Evolutionary conservation across 2,797 vertebrate species (phyloP), one percentile per base, ranked within the genome.

Genomic region (Pseudopleuronectes americanus): DNA sequence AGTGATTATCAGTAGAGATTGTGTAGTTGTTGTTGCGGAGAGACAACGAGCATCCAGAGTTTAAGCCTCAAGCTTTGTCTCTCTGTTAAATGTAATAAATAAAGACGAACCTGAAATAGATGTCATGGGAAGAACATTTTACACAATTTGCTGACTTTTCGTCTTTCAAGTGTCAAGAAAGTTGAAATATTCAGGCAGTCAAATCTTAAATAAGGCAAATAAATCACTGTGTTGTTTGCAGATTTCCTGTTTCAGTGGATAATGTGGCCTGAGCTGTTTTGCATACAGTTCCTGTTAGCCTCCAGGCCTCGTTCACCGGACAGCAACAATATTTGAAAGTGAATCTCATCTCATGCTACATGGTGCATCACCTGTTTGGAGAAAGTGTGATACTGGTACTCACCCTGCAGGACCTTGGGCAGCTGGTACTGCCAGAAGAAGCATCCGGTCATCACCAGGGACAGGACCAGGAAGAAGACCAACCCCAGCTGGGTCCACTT

Each of bases 361-460:
- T 33, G 36, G 10, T 38, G 36, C 36, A 12, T n/a, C 19, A 48
- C 19, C 47, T 48, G 41, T 21, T 14, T 13, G n/a, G 19, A 22
- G n/a, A 10, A 21, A 1, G 28, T 28, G 14, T 1, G 4, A n/a
- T n/a, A n/a, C 21, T 4, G 22, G 0, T 8, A 86, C 94, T 94
- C 87, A 97, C 96, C 92, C 14, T 87, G 66, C 47, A 90, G 85
- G 72, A 91, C 21, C 82, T 96, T 98, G 74, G 96, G 96, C 17
- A 98, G 93, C 60, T 94, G 93, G 82, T 96, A 98, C 75, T 99
- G 97, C 98, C 98, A 99, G 55, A 99, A 87, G 89, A 99, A 99
- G 87, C 97, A 98, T 71, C 95, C 93, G 0, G 95, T 97, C 98
- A 99, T 98, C 67, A 95, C 91, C 66, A 95, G 68, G 0, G 96